Percentiles rank a stretch among this genome's conserved stretches.
Evolutionary conservation across 1,140 invertebrate species (phyloP).

Genomic region (Zaprionus lachaisei): DNA sequence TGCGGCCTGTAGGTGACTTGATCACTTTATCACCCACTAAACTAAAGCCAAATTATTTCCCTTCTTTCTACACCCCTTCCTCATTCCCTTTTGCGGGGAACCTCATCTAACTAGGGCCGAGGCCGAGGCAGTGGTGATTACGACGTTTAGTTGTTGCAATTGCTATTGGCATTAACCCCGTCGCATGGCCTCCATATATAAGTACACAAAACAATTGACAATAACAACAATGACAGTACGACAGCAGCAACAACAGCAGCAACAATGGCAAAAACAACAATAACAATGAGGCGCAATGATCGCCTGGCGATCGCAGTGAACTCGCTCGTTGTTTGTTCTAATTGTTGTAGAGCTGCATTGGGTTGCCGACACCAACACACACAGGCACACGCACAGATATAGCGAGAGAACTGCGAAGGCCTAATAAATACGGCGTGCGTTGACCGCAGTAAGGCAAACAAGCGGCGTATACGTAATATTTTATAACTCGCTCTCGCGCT

Average conservation of each 20-base stretch:
- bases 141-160: conserved; percentile 12
- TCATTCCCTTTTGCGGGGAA: not conserved
- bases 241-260: conserved; percentile 23
- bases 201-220: conserved; percentile 22
- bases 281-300: conserved; percentile 49
- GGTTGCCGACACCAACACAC: conserved; percentile 52
- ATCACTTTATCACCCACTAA: not conserved
- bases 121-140: not conserved
- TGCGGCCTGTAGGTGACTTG: not conserved
- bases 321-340: conserved; percentile 67
- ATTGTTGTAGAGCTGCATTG: conserved; percentile 67
- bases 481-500: conserved; percentile 12
- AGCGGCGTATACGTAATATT: conserved; percentile 53
- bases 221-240: conserved; percentile 26
- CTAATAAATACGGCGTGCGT: conserved; percentile 63
- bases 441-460: conserved; percentile 52
- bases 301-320: conserved; percentile 54
- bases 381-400: not conserved
- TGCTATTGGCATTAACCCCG: conserved; percentile 43
- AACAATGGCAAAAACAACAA: conserved; percentile 23
- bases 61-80: not conserved
- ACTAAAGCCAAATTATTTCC: not conserved
- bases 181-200: conserved; percentile 31
- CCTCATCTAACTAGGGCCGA: not conserved
- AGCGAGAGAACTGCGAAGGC: conserved; percentile 41